Evolutionary conservation across 2,888 invertebrate genomes (phyloP), one percentile per base, ranked within the genome.

Genomic region (Bombyx huttoni): DNA sequence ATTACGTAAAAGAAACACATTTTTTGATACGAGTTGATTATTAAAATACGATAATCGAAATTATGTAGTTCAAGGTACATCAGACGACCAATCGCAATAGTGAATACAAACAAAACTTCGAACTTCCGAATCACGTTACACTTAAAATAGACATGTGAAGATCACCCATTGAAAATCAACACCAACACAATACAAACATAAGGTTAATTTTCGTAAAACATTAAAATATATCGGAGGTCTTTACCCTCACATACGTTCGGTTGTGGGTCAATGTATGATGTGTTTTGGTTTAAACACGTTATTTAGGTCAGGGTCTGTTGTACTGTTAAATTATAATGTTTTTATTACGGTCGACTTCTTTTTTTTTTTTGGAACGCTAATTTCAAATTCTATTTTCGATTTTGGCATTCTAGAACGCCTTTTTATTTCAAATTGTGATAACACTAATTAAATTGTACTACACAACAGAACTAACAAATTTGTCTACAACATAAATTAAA

Each of bases 231-330:
- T 51, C 58, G 60, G 55, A 71, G 77, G 78, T 75, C 70, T 62
- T 76, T 80, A 78, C 80, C 85, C 77, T 74, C 74, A 71, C 73
- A 71, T 73, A 70, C 68, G 40, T 57, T 55, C 66, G 69, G 65
- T 73, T 77, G 68, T 76, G 61, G 76, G 78, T 75, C 77, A 77
- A 73, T 65, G 75, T 72, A 73, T 78, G 68, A 65, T 70, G 60
- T 75, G 73, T 74, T 75, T 73, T 75, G 75, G 75, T 73, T 74
- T 65, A 66, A 63, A 65, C 62, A 54, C 53, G 54, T 59, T 67
- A 72, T 69, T 61, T 74, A 66, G 78, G 75, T 80, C 67, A 72
- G 54, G 54, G 53, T 50, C 58, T 58, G 50, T 51, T 34, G 24
- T 24, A 24, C 24, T 24, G 24, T 24, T 24, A 5, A 24, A 24